phyloP scores from a whole-genome alignment of 2,797 vertebrate species.

The Sciaenops ocellatus region DNA sequence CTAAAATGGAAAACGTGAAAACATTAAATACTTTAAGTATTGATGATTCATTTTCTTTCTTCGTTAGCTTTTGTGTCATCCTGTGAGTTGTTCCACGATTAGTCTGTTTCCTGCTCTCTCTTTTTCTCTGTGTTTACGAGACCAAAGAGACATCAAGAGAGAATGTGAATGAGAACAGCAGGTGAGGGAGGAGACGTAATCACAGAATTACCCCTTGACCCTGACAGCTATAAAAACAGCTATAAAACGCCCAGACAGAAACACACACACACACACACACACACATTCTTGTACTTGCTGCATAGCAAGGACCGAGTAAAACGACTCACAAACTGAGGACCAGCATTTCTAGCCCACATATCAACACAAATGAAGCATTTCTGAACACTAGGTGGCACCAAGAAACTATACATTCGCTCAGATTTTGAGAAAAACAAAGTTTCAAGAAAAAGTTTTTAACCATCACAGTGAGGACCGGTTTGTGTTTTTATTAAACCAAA shows the following conservation, averaged over 20 bases:
- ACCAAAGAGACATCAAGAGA: constrained; percentile 32
- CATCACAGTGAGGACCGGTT: no score
- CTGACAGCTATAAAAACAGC: constrained; percentile 73
- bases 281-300: no score
- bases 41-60: background rate
- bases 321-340: no score
- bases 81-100: background rate
- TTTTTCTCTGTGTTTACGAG: constrained; percentile 25
- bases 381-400: no score
- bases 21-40: constrained; percentile 1
- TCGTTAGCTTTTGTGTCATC: background rate
- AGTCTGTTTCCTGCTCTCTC: constrained; percentile 9
- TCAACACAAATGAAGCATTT: no score
- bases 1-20: constrained; percentile 75
- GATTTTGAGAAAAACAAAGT: no score
- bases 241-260: constrained; percentile 55
- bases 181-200: constrained; percentile 63
- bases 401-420: no score
- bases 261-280: background rate
- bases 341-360: no score
- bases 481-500: no score
- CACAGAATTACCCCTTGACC: constrained; percentile 70
- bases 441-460: no score
- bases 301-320: no score
- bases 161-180: constrained; percentile 66